phyloP scores from a whole-genome alignment of 1,140 invertebrate species.

The Amphibalanus amphitrite region DNA sequence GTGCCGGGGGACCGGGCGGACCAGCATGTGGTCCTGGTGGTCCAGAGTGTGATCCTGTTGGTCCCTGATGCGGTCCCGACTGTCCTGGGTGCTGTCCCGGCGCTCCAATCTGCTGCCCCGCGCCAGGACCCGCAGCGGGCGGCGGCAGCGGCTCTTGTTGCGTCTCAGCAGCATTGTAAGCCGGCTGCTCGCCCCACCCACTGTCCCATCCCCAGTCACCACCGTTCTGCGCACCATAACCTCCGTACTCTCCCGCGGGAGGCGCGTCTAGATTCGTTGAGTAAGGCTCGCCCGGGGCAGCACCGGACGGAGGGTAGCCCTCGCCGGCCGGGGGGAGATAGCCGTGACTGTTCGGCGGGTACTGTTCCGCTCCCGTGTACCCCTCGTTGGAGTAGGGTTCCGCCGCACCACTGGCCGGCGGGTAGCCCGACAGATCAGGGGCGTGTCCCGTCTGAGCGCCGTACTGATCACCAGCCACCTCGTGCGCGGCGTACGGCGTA shows the following conservation, averaged over 20 bases:
- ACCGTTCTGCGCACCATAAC: conserved; percentile 80
- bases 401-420: too few species aligned
- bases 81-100: too few species aligned
- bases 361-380: neutral
- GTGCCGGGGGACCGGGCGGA: too few species aligned
- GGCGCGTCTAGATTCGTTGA: conserved; percentile 85
- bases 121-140: too few species aligned
- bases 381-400: neutral
- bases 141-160: too few species aligned
- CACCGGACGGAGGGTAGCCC: neutral
- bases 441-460: neutral
- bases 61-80: too few species aligned
- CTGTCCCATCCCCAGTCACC: conserved; percentile 69
- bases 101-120: too few species aligned
- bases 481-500: too few species aligned
- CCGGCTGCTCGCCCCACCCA: conserved; percentile 79
- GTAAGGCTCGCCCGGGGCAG: neutral
- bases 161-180: neutral
- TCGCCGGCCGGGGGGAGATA: neutral
- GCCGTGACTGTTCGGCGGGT: neutral
- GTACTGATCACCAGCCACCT: neutral
- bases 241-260: conserved; percentile 68
- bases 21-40: too few species aligned
- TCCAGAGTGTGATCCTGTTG: too few species aligned
- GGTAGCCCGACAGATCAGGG: neutral